Evolutionary conservation across 2,888 invertebrate species (phyloP).

Genomic region (Dinocampus coccinellae): DNA sequence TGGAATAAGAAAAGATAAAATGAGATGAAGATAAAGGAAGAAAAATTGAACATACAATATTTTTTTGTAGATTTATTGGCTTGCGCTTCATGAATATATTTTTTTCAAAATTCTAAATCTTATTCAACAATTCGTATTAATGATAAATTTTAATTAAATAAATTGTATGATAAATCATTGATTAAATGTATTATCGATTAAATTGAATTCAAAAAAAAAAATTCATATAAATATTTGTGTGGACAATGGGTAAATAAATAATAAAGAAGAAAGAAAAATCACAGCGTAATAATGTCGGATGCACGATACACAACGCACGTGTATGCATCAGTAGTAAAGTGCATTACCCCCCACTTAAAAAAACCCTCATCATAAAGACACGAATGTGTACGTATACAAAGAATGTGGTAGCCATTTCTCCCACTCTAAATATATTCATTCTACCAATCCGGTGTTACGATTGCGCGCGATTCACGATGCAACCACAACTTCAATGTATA

Average conservation of each 20-base stretch:
- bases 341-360: constrained; percentile 60
- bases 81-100: no score
- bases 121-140: background rate
- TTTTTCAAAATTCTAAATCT: background rate
- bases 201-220: no score
- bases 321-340: constrained; percentile 50
- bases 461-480: constrained; percentile 53
- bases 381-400: no score
- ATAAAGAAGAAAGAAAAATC: no score
- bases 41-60: background rate
- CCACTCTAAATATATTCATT: constrained; percentile 41
- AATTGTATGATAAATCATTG: background rate
- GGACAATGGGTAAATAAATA: no score
- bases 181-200: no score
- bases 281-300: constrained; percentile 56
- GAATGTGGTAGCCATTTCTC: constrained; percentile 42
- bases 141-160: background rate
- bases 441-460: constrained; percentile 45
- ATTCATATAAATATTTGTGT: no score
- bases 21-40: background rate
- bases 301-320: constrained; percentile 46
- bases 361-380: constrained; percentile 40
- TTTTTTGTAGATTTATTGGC: no score
- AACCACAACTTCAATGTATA: constrained; percentile 32
- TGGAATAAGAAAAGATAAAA: background rate